Evolutionary conservation across 2,113 vertebrate species (phyloP), one percentile per base, ranked within the genome.

Genomic region (Paradisaea rubra): DNA sequence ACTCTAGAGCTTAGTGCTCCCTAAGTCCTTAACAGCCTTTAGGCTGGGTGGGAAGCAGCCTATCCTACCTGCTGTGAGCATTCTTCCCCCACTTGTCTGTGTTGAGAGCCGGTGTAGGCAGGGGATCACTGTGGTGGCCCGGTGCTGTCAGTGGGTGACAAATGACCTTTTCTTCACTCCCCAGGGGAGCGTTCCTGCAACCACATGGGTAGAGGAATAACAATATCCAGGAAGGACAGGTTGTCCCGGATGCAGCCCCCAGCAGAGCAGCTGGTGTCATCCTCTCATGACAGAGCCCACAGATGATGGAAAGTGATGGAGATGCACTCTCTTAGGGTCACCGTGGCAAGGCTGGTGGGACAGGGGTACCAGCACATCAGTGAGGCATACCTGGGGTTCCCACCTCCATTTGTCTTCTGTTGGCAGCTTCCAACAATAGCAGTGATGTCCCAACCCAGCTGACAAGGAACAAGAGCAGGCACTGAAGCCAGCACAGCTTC

Each of bases 91-190:
- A 42, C 27, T 8, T 52, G 7, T 23, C 14, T 72, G 17, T 16
- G 30, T 2, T 17, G 39, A 42, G 27, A 65, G 17, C 50, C 44
- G 10, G 19, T 17, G 14, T 28, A 41, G 49, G 33, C 35, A 49
- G 33, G 66, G 23, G 14, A 50, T 31, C 0, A 0, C 57, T 0
- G 9, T 0, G 0, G 53, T 22, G 59, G 54, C 88, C 69, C 4
- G 1, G 4, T 23, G 20, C 44, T 80, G 77, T 33, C 85, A 68
- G 14, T 0, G 2, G 5, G 41, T 86, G 27, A 94, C 45, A 60
- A 81, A 93, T 33, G 50, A 16, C 49, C 72, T 64, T 86, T 89
- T 76, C 42, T 80, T 86, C 1, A 2, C 45, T 56, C 33, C 33
- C 6, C 5, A 5, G 23, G 77, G 15, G 44, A 81, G 4, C 0